A percentile compares a stretch with the other conserved stretches of the same genome.
Evolutionary conservation across 37 sponge, comb jelly and placozoan species (phyloP).

Genomic region (Amphimedon queenslandica): DNA sequence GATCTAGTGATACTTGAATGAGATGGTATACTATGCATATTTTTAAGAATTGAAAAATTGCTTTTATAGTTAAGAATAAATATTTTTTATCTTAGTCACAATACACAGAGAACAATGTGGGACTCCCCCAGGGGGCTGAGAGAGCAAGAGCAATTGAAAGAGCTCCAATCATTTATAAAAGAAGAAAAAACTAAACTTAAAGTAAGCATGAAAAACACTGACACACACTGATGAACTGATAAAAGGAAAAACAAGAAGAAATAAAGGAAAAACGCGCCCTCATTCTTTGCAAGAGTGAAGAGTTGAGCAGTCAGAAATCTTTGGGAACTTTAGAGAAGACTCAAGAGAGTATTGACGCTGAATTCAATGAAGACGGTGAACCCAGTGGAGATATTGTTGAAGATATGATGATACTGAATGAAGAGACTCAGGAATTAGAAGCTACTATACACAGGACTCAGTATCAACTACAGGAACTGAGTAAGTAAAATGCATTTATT

Average conservation of each 20-base stretch:
- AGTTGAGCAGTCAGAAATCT: background rate
- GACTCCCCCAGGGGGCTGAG: conserved; percentile 61
- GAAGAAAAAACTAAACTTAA: conserved; percentile 19
- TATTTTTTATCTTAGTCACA: too few relatives aligned
- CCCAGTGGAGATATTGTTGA: conserved; percentile 29
- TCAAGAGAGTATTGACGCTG: conserved; percentile 1
- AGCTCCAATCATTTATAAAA: conserved; percentile 24
- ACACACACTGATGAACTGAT: background rate
- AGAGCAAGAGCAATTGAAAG: conserved; percentile 36
- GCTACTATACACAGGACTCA: background rate
- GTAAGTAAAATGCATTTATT: background rate
- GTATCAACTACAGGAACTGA: conserved; percentile 15
- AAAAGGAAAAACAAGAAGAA: conserved; percentile 34
- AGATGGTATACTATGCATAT: background rate
- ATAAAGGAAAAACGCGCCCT: conserved; percentile 31
- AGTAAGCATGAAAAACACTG: conserved; percentile 25
- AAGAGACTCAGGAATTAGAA: conserved; percentile 47
- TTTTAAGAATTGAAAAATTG: background rate
- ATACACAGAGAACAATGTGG: conserved; percentile 79
- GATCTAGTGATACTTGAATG: background rate
- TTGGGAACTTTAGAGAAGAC: background rate
- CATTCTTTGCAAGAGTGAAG: conserved; percentile 38
- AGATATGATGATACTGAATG: conserved; percentile 71
- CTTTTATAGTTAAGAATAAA: too few relatives aligned
- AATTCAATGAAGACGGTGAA: background rate